Evolutionary conservation across 2,888 invertebrate species (phyloP).

Genomic region (Trichogramma evanescens): DNA sequence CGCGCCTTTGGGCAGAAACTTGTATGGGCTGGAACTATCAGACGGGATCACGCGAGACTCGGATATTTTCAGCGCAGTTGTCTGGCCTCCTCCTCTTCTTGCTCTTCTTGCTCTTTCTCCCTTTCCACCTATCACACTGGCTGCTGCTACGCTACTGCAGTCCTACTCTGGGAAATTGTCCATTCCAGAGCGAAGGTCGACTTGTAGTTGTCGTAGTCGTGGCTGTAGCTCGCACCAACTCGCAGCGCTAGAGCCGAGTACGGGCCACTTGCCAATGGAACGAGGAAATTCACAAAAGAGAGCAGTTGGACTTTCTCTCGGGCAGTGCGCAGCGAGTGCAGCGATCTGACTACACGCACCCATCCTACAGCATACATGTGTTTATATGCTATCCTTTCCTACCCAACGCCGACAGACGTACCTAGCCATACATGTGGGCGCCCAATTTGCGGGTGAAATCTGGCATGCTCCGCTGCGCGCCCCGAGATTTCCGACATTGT

Average conservation of each 20-base stretch:
- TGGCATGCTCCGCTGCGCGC: slow-evolving; percentile 5
- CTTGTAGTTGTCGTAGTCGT: background rate
- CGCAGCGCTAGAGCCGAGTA: background rate
- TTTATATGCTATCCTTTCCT: too few species aligned
- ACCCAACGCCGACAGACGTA: background rate
- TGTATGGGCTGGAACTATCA: too few species aligned
- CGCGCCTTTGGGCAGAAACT: too few species aligned
- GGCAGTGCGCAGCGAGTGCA: too few species aligned
- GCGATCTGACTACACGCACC: background rate
- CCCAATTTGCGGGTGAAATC: slow-evolving; percentile 13
- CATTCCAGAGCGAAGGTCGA: background rate
- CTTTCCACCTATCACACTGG: too few species aligned
- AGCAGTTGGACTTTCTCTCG: too few species aligned
- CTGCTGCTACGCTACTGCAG: too few species aligned
- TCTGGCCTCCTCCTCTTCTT: too few species aligned
- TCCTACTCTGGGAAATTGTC: too few species aligned
- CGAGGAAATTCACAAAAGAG: background rate
- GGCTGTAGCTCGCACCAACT: background rate
- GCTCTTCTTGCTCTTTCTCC: too few species aligned
- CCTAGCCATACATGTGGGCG: background rate
- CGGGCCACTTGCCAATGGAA: background rate
- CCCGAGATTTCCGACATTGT: background rate
- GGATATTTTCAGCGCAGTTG: too few species aligned
- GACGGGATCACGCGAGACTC: too few species aligned
- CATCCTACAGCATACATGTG: background rate